Percentiles rank a stretch among this genome's conserved stretches.
Evolutionary conservation across 2,888 invertebrate species (phyloP).

Genomic region (Ditula angustiorana): DNA sequence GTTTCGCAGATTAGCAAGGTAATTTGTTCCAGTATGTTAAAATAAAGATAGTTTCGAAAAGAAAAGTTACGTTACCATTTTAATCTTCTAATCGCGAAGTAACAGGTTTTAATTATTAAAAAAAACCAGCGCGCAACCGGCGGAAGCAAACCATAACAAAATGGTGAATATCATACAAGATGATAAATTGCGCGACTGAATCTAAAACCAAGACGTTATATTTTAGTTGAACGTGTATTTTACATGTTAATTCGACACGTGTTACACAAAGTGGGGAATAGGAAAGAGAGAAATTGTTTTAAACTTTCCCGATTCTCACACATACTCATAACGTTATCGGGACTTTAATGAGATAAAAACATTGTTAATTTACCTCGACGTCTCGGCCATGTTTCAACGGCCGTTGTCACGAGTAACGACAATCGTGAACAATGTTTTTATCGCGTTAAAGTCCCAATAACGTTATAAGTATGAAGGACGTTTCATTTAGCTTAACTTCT

Average conservation of each 20-base stretch:
- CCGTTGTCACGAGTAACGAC: no score
- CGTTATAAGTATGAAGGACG: no score
- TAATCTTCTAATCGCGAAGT: constrained; percentile 28
- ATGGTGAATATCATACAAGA: constrained; percentile 12
- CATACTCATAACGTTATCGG: no score
- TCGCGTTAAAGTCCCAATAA: no score
- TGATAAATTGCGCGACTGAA: constrained; percentile 19
- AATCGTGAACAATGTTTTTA: no score
- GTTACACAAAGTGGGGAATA: not conserved
- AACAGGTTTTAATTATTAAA: constrained; percentile 31
- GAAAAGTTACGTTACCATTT: constrained; percentile 19
- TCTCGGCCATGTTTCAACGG: no score
- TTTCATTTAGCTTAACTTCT: no score
- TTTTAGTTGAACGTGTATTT: not conserved
- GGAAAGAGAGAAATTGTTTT: no score
- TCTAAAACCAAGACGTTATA: constrained; percentile 1
- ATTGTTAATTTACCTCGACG: no score
- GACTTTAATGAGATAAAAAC: no score
- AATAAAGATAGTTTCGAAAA: constrained; percentile 5
- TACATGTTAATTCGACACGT: not conserved
- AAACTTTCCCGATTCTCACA: no score
- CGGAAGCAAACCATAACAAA: constrained; percentile 35
- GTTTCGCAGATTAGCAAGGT: no score
- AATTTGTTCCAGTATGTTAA: not conserved
- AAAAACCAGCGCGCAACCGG: constrained; percentile 1